Percentiles rank a stretch among this genome's conserved stretches.
phyloP scores from a whole-genome alignment of 2,113 vertebrate species.

The Balaeniceps rex region DNA sequence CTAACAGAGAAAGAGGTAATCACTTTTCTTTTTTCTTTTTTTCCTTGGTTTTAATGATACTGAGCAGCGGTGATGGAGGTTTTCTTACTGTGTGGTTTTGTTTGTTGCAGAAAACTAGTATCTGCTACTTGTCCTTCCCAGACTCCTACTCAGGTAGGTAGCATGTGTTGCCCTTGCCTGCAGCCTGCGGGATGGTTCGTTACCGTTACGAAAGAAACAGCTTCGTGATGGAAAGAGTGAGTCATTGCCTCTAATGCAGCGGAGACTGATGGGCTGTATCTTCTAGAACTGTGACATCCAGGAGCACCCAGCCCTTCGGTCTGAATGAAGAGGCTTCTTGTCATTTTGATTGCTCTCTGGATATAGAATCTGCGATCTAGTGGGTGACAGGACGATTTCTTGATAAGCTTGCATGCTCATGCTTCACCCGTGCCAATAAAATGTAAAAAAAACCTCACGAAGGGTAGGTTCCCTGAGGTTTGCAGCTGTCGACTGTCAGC shows the following conservation, averaged over 20 bases:
- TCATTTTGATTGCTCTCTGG: not conserved
- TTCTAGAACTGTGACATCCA: not conserved
- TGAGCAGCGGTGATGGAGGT: not conserved
- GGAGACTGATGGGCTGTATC: not conserved
- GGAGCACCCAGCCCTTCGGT: not conserved
- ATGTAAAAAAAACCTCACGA: fast-evolving
- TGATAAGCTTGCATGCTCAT: not conserved
- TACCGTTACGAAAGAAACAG: fast-evolving
- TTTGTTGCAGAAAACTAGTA: constrained; percentile 87
- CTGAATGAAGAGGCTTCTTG: not conserved
- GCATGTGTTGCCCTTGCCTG: not conserved
- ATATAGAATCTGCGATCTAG: not conserved
- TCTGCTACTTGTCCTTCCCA: constrained; percentile 95
- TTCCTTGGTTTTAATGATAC: fast-evolving
- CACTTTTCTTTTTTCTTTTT: fast-evolving
- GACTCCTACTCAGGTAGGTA: constrained; percentile 94
- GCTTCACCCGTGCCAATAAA: not conserved
- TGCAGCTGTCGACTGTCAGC: not conserved
- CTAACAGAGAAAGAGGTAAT: constrained; percentile 96
- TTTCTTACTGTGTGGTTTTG: not conserved
- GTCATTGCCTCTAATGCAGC: not conserved
- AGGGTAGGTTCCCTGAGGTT: not conserved
- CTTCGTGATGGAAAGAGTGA: not conserved
- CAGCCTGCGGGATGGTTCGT: not conserved
- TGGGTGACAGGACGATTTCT: not conserved